A percentile compares a stretch with the other conserved stretches of the same genome.
Evolutionary conservation across 2,888 invertebrate species (phyloP).

Genomic region (Drosophila kuntzei): DNA sequence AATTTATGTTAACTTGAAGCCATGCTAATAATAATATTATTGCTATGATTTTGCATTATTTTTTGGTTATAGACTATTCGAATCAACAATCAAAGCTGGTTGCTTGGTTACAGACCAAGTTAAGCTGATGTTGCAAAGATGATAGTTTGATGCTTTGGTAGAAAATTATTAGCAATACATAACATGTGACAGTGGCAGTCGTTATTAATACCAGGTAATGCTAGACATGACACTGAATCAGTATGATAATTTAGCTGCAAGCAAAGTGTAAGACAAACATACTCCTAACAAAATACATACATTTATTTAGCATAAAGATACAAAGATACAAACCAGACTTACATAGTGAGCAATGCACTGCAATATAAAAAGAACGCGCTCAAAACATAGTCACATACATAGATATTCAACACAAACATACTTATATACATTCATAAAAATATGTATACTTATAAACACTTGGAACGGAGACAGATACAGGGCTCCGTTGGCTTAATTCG

Average conservation of each 20-base stretch:
- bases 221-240: slow-evolving; percentile 60
- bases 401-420: slow-evolving; percentile 38
- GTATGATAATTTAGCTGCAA: slow-evolving; percentile 79
- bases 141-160: slow-evolving; percentile 35
- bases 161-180: slow-evolving; percentile 30
- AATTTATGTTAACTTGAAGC: slow-evolving; percentile 3
- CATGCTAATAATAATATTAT: slow-evolving; percentile 9
- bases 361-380: slow-evolving; percentile 36
- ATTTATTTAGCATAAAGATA: slow-evolving; percentile 51
- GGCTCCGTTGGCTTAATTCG: slow-evolving; percentile 28
- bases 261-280: slow-evolving; percentile 58
- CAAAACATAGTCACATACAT: slow-evolving; percentile 43
- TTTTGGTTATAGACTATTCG: slow-evolving; percentile 22
- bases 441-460: slow-evolving; percentile 19
- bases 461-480: slow-evolving; percentile 10
- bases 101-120: slow-evolving; percentile 30
- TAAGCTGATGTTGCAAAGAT: slow-evolving; percentile 10
- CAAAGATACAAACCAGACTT: slow-evolving; percentile 35
- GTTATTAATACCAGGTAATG: slow-evolving; percentile 24
- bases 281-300: slow-evolving; percentile 33
- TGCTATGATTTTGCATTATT: slow-evolving; percentile 16
- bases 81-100: slow-evolving; percentile 24
- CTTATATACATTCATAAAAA: slow-evolving; percentile 10
- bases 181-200: slow-evolving; percentile 17
- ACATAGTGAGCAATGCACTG: slow-evolving; percentile 67